phyloP scores from a whole-genome alignment of 2,888 invertebrate species.

The Leptopilina drosophilae region DNA sequence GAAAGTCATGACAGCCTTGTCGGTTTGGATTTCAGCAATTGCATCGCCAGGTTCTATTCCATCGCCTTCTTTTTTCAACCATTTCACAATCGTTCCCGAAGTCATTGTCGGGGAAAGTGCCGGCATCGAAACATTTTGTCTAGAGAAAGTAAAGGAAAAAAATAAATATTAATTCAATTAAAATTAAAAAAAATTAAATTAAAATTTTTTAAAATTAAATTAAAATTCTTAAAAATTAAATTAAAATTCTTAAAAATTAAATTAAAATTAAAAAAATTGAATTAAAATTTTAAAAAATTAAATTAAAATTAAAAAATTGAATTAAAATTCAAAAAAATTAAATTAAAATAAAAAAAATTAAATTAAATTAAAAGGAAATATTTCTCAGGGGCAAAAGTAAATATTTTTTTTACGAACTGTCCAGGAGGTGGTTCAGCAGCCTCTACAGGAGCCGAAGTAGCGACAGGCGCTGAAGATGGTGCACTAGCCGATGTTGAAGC shows the following conservation, averaged over 20 bases:
- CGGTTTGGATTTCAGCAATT: slow-evolving; percentile 83
- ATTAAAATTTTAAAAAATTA: too few relatives aligned
- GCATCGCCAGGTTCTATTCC: slow-evolving; percentile 80
- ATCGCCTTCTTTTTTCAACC: slow-evolving; percentile 81
- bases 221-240: too few relatives aligned
- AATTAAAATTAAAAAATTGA: not conserved
- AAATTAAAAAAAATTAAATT: too few relatives aligned
- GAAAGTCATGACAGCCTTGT: slow-evolving; percentile 82
- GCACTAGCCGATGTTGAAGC: slow-evolving; percentile 50
- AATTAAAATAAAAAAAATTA: too few relatives aligned
- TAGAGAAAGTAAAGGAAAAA: slow-evolving; percentile 43
- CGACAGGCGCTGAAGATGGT: slow-evolving; percentile 49
- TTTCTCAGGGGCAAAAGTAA: not conserved
- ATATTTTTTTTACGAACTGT: slow-evolving; percentile 66
- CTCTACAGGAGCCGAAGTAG: slow-evolving; percentile 49
- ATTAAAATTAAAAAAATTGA: too few relatives aligned
- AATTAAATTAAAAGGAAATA: not conserved
- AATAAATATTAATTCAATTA: too few relatives aligned
- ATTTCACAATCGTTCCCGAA: slow-evolving; percentile 80
- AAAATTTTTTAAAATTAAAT: too few relatives aligned
- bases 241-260: too few relatives aligned
- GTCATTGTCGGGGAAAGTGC: slow-evolving; percentile 83
- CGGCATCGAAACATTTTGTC: slow-evolving; percentile 79
- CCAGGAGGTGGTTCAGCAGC: slow-evolving; percentile 64
- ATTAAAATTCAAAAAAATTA: too few relatives aligned